phyloP scores from a whole-genome alignment of 1,140 invertebrate species.

The Cydia fagiglandana region DNA sequence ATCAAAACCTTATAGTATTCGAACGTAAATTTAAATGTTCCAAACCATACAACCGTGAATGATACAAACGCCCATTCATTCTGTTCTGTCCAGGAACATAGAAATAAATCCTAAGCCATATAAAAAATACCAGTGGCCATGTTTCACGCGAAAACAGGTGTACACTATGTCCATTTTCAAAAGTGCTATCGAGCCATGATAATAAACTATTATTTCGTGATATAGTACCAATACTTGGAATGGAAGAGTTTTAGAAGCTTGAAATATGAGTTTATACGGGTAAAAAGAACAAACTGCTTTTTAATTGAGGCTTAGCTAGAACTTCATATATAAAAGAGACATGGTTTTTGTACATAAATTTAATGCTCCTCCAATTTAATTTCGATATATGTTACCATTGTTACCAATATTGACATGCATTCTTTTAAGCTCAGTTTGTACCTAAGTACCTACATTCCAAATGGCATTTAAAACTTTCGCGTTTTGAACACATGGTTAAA shows the following conservation, averaged over 20 bases:
- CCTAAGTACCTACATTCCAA: no score
- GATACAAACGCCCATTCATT: background rate
- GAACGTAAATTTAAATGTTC: constrained; percentile 2
- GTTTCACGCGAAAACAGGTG: background rate
- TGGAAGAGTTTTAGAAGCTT: background rate
- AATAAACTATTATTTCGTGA: background rate
- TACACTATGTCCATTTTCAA: background rate
- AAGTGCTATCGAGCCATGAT: background rate
- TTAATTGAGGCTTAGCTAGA: no score
- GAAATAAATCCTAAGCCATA: constrained; percentile 21
- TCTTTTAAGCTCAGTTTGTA: no score
- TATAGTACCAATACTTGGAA: constrained; percentile 3
- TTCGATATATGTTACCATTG: no score
- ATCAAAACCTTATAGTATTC: background rate
- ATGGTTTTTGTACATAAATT: no score
- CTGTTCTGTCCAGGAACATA: background rate
- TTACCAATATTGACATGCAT: no score
- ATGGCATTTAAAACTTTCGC: no score
- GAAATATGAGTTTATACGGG: no score
- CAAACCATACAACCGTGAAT: background rate
- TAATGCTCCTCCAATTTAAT: no score
- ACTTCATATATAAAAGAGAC: no score
- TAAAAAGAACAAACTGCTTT: no score
- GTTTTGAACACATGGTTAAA: no score
- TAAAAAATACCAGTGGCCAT: background rate